Conservation (phyloP, 2,113 vertebrate species). For the Choloepus hoffmanni region DNA sequence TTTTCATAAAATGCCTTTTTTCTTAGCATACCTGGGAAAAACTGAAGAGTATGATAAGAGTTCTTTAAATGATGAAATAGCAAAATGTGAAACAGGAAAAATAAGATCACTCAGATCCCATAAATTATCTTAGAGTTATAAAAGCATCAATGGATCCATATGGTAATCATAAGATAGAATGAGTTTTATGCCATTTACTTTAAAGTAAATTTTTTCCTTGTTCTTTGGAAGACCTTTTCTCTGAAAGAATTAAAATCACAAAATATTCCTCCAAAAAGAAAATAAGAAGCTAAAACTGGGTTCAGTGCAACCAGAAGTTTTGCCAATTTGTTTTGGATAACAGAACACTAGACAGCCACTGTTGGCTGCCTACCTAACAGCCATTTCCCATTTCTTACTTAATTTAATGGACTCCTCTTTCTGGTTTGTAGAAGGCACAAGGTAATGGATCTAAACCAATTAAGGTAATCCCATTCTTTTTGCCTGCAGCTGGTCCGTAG, state of each 20-base stretch:
- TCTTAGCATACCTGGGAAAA: not conserved
- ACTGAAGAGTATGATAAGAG: not conserved
- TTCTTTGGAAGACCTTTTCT: not conserved
- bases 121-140: constrained; percentile 22
- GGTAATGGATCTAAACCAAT: not conserved
- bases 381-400: not conserved
- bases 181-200: not conserved
- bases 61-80: constrained; percentile 28
- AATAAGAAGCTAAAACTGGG: not conserved
- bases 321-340: not conserved
- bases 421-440: not conserved
- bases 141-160: not conserved
- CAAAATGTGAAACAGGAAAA: not conserved
- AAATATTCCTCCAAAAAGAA: not conserved
- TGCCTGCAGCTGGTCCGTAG: not conserved
- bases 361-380: not conserved
- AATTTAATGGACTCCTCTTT: not conserved
- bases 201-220: constrained; percentile 21
- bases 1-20: not conserved
- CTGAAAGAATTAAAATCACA: not conserved
- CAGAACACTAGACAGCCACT: not conserved
- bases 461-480: not conserved
- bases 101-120: not conserved
- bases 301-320: not conserved
- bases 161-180: not conserved